A percentile compares a stretch with the other conserved stretches of the same genome.
Evolutionary conservation across 2,888 invertebrate genomes (phyloP).

Genomic region (Priapulus caudatus): DNA sequence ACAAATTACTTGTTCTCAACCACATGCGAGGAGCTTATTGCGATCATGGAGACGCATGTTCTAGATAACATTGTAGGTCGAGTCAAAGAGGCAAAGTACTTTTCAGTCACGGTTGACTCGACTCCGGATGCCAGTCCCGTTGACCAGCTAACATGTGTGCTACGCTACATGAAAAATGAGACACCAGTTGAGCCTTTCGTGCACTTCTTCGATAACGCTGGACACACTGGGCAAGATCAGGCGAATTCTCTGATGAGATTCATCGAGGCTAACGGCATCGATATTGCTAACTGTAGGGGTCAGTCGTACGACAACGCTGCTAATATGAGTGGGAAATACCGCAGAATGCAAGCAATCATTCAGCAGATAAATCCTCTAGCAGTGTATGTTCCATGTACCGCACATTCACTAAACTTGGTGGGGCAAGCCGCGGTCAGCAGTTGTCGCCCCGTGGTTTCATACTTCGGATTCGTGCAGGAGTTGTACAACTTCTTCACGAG

Average conservation of each 20-base stretch:
- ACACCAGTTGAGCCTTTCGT: slow-evolving; percentile 27
- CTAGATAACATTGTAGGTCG: slow-evolving; percentile 24
- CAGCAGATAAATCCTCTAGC: neutral
- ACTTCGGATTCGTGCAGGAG: neutral
- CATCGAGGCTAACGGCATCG: neutral
- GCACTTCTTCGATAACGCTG: slow-evolving; percentile 26
- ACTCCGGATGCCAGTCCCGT: slow-evolving; percentile 29
- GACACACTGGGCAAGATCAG: slow-evolving; percentile 30
- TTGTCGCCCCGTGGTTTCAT: neutral
- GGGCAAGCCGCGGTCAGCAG: neutral
- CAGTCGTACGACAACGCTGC: neutral
- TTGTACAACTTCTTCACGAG: neutral
- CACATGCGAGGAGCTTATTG: slow-evolving; percentile 30
- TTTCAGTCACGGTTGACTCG: slow-evolving; percentile 23
- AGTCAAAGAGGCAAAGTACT: slow-evolving; percentile 24
- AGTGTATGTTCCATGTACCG: neutral
- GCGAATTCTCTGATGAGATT: slow-evolving; percentile 13
- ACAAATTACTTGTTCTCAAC: slow-evolving; percentile 26
- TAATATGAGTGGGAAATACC: slow-evolving; percentile 1
- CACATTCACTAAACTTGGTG: slow-evolving; percentile 1
- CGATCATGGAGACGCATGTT: slow-evolving; percentile 27
- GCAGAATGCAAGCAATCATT: neutral
- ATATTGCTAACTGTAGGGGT: neutral
- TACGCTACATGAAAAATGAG: slow-evolving; percentile 27
- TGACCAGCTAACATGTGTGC: slow-evolving; percentile 29